Evolutionary conservation across 2,113 vertebrate genomes (phyloP).

Genomic region (Climacteris rufus): DNA sequence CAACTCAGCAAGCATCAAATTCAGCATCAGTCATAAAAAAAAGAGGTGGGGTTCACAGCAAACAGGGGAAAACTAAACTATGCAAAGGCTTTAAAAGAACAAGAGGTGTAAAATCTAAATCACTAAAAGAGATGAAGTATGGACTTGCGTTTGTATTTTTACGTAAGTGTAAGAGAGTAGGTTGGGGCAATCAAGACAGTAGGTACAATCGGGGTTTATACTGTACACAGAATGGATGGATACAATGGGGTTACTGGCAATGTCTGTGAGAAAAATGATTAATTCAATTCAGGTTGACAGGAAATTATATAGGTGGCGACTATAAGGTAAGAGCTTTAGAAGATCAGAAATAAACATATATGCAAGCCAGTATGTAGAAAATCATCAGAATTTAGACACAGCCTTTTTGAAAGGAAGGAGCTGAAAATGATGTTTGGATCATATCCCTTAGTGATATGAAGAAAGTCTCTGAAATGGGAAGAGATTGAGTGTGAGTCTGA

Average conservation of each 20-base stretch:
- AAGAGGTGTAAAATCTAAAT: background rate
- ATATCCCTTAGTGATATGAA: background rate
- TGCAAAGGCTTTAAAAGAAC: background rate
- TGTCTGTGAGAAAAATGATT: background rate
- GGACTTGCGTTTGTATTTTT: background rate
- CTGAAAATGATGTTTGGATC: background rate
- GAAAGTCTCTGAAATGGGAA: background rate
- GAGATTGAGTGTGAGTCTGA: background rate
- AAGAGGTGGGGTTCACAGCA: background rate
- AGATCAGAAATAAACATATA: background rate
- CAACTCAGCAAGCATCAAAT: background rate
- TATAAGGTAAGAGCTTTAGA: background rate
- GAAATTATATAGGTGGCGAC: background rate
- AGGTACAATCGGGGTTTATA: background rate
- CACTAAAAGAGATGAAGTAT: background rate
- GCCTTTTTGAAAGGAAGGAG: background rate
- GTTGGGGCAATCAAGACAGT: background rate
- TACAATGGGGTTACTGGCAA: background rate
- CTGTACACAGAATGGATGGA: background rate
- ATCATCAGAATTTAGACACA: background rate
- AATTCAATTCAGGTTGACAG: background rate
- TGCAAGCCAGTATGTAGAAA: background rate
- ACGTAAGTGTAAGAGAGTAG: background rate
- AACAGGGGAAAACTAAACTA: background rate
- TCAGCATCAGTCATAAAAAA: background rate